phyloP scores from a whole-genome alignment of 1,140 invertebrate species.

The Heliconius melpomene region DNA sequence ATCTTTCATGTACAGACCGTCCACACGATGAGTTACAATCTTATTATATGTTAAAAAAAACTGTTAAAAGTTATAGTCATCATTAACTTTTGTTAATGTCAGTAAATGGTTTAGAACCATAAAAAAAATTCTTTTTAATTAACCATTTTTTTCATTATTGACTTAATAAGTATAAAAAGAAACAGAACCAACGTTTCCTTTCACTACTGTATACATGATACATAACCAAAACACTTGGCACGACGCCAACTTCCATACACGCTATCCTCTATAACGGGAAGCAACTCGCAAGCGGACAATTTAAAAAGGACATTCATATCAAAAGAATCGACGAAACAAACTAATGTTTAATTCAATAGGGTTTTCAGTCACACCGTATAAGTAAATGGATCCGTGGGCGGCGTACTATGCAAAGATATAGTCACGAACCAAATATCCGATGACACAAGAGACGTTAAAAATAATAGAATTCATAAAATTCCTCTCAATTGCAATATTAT shows the following conservation, averaged over 20 bases:
- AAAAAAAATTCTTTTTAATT: too few relatives aligned
- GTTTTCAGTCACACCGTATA: conserved; percentile 41
- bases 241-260: conserved; percentile 58
- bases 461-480: neutral
- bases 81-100: too few relatives aligned
- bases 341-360: conserved; percentile 59
- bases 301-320: conserved; percentile 44
- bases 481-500: neutral
- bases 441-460: neutral
- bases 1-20: too few relatives aligned
- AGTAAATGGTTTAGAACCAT: too few relatives aligned
- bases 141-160: neutral
- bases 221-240: conserved; percentile 47
- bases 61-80: too few relatives aligned
- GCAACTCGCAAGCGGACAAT: conserved; percentile 41
- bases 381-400: conserved; percentile 18
- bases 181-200: conserved; percentile 45
- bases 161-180: conserved; percentile 49
- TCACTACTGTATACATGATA: conserved; percentile 34
- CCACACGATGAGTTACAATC: too few relatives aligned
- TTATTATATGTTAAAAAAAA: too few relatives aligned
- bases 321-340: conserved; percentile 37
- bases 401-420: conserved; percentile 14
- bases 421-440: conserved; percentile 10
- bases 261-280: conserved; percentile 55